A percentile compares a stretch with the other conserved stretches of the same genome.
These are phyloP conservation scores for Caenorhabditis panamensis DNA, from an alignment of 2,888 invertebrate genomes.

Conservation along the genomic window DNA sequence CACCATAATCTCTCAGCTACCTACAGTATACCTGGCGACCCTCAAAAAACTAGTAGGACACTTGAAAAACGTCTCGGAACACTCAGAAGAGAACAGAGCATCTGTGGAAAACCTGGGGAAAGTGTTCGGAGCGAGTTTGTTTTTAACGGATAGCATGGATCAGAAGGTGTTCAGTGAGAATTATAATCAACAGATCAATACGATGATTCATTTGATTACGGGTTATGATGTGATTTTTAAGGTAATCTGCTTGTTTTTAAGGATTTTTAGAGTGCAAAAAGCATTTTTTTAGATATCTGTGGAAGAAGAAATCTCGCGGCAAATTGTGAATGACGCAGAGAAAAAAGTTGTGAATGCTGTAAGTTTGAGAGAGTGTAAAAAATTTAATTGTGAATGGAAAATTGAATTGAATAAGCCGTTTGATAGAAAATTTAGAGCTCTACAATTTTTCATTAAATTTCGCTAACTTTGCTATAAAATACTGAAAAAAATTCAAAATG, in stretches of 20 bases:
- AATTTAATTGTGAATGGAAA: too few relatives aligned
- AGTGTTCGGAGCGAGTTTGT: slow-evolving; percentile 63
- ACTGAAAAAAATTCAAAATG: too few relatives aligned
- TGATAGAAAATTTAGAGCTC: too few relatives aligned
- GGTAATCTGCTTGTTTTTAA: too few relatives aligned
- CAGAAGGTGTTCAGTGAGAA: slow-evolving; percentile 46
- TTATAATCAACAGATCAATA: slow-evolving; percentile 60
- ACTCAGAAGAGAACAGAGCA: slow-evolving; percentile 71
- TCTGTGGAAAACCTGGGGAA: slow-evolving; percentile 78
- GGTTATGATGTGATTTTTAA: slow-evolving; percentile 72
- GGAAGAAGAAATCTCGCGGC: slow-evolving; percentile 64
- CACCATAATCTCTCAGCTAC: slow-evolving; percentile 52
- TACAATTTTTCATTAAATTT: too few relatives aligned
- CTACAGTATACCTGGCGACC: slow-evolving; percentile 72
- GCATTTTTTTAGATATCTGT: slow-evolving; percentile 51
- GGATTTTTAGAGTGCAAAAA: background rate
- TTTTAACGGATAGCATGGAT: slow-evolving; percentile 41
- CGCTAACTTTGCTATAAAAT: too few relatives aligned
- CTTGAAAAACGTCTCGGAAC: slow-evolving; percentile 70
- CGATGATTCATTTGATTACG: slow-evolving; percentile 70
- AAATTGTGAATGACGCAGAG: slow-evolving; percentile 60
- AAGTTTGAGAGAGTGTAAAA: background rate
- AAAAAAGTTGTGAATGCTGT: slow-evolving; percentile 41
- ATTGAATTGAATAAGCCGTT: too few relatives aligned
- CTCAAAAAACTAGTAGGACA: slow-evolving; percentile 74